Conservation (phyloP, 2,888 invertebrate species). For the Ligdia adustata region DNA sequence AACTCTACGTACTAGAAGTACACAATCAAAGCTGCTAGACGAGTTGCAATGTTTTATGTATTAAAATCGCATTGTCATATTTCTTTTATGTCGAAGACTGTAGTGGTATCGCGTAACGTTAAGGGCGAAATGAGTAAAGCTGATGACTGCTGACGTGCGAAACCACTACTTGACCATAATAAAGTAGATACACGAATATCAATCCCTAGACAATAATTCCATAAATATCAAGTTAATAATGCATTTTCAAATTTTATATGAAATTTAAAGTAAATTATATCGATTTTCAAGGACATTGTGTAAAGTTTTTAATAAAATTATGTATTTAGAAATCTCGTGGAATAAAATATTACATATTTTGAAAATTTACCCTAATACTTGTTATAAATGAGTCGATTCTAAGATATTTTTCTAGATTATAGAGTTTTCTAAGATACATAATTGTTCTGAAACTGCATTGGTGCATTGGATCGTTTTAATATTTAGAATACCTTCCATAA, state of each 20-base stretch:
- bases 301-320: constrained; percentile 3
- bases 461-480: constrained; percentile 12
- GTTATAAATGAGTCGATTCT: constrained; percentile 24
- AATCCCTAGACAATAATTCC: constrained; percentile 34
- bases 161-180: constrained; percentile 13
- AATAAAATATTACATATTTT: constrained; percentile 33
- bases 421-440: constrained; percentile 19
- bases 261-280: constrained; percentile 25
- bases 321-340: constrained; percentile 5
- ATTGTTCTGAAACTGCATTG: constrained; percentile 12
- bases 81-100: too few relatives aligned
- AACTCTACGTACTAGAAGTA: too few relatives aligned
- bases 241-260: constrained; percentile 51
- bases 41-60: too few relatives aligned
- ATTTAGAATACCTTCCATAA: constrained; percentile 8
- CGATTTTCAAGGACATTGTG: neutral
- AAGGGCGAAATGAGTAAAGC: too few relatives aligned
- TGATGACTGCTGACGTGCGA: too few relatives aligned
- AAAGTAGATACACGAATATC: constrained; percentile 9
- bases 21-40: too few relatives aligned
- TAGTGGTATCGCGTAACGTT: too few relatives aligned
- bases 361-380: constrained; percentile 31
- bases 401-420: constrained; percentile 33
- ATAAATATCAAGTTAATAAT: constrained; percentile 42
- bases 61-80: too few relatives aligned